A percentile compares a stretch with the other conserved stretches of the same genome.
These are phyloP conservation scores for Drosophila funebris DNA, from an alignment of 1,140 invertebrate genomes.

Conservation along the genomic window DNA sequence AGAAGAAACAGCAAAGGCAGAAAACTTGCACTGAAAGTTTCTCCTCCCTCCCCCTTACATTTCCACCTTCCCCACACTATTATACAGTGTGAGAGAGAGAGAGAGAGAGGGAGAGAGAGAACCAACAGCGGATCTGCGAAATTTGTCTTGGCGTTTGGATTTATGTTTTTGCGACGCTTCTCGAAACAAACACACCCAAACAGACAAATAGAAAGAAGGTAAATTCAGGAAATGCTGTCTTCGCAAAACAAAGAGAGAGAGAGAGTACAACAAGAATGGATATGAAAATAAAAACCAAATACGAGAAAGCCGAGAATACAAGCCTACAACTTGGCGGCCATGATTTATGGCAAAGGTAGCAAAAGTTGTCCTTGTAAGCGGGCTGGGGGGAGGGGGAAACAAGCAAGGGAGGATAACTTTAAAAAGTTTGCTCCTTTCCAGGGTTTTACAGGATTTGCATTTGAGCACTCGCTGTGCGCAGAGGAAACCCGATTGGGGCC, in stretches of 20 bases:
- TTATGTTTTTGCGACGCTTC: constrained; percentile 80
- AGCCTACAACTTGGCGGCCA: constrained; percentile 64
- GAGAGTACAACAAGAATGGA: constrained; percentile 22
- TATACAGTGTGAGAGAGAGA: neutral
- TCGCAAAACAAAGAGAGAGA: constrained; percentile 70
- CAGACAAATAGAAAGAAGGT: constrained; percentile 58
- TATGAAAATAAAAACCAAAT: constrained; percentile 32
- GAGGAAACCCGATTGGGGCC: constrained; percentile 33
- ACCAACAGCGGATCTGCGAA: constrained; percentile 73
- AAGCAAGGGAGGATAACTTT: constrained; percentile 55
- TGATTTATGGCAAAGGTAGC: constrained; percentile 81
- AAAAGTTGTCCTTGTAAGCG: constrained; percentile 55
- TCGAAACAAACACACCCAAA: constrained; percentile 67
- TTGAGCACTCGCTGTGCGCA: constrained; percentile 47
- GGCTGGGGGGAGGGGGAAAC: too few relatives aligned
- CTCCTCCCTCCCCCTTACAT: too few relatives aligned
- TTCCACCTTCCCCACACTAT: too few relatives aligned
- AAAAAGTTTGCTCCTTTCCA: constrained; percentile 68
- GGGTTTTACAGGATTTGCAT: constrained; percentile 78
- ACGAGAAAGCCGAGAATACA: constrained; percentile 50
- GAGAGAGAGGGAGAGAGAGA: neutral
- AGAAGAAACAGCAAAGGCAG: constrained; percentile 53
- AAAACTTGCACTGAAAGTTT: constrained; percentile 72
- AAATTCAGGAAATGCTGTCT: constrained; percentile 79
- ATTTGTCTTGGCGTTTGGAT: constrained; percentile 82